Evolutionary conservation across 2,888 invertebrate genomes (phyloP).

Genomic region (Metacarcinus magister): DNA sequence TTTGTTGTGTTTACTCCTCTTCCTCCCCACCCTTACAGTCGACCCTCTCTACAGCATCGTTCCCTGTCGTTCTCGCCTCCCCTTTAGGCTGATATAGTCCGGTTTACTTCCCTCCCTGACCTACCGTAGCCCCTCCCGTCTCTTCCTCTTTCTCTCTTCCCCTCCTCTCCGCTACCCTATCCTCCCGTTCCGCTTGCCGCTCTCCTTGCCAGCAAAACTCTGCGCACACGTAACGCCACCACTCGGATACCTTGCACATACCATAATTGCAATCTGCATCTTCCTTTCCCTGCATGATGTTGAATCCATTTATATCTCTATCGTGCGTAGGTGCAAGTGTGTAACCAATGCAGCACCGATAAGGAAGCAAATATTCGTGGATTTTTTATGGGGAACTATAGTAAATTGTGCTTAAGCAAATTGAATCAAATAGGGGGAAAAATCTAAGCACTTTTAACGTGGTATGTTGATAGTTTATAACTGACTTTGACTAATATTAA

Average conservation of each 20-base stretch:
- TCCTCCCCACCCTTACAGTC: background rate
- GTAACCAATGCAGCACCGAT: background rate
- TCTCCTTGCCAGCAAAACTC: background rate
- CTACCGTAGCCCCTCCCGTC: background rate
- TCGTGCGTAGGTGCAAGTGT: background rate
- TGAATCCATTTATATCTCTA: background rate
- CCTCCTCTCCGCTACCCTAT: background rate
- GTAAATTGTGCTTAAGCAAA: background rate
- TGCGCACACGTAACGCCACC: conserved; percentile 7
- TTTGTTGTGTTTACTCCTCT: conserved; percentile 38
- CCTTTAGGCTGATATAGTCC: background rate
- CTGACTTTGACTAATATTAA: background rate
- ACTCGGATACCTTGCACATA: background rate
- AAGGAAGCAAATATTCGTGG: background rate
- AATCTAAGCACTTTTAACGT: background rate
- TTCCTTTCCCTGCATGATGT: background rate
- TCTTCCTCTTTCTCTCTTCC: background rate
- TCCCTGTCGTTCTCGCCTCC: conserved; percentile 2
- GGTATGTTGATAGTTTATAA: background rate
- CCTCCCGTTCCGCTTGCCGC: conserved; percentile 23
- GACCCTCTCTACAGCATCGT: conserved; percentile 29
- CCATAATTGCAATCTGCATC: background rate
- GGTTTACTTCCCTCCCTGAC: conserved; percentile 47
- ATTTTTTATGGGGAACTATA: background rate
- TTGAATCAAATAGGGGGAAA: background rate